Evolutionary conservation across 2,113 vertebrate genomes (phyloP), one percentile per base, ranked within the genome.

Genomic region (Colistium nudipinnis): DNA sequence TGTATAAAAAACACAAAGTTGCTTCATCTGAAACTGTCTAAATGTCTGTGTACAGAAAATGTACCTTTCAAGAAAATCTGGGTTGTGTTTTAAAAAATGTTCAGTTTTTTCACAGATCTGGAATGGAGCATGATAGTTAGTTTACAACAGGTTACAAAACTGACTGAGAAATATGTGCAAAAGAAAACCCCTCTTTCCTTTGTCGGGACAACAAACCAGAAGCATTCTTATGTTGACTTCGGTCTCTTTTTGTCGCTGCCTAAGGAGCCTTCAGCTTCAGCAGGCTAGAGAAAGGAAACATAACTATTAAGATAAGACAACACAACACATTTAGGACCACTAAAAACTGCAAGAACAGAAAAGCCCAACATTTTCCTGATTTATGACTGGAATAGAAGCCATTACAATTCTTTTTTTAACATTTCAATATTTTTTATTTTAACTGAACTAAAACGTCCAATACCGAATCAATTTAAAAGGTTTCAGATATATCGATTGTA

Each of bases 201-300:
- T 49, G 63, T 48, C 7, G 7, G 2, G 20, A 4, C 14, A 22
- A 36, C 25, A 19, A 13, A 35, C 43, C 1, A 0, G 33, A 33
- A 71, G 30, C 1, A 3, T 45, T 56, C 13, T 84, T 73, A 89
- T 78, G 85, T 83, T 4, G 49, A 28, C 77, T 85, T 90, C 25
- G 22, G 72, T 65, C 7, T 88, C 67, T 92, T 92, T 77, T 0
- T 70, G 17, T 78, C 81, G 57, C 68, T 76, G 49, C 28, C 60
- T 19, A 11, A 44, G 48, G 86, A 39, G 33, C 54, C 60, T 59
- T 30, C 54, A 43, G 31, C 41, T 52, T 84, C 80, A 51, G 47
- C 11, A 6, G 70, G 36, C 83, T 92, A 16, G 33, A 53, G 33
- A 74, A 41, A 59, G 9, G 62, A 7, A 71, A 7, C 62, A 52